Base-by-base conservation (phyloP, 2,797 vertebrate species). In the Sparus aurata region DNA sequence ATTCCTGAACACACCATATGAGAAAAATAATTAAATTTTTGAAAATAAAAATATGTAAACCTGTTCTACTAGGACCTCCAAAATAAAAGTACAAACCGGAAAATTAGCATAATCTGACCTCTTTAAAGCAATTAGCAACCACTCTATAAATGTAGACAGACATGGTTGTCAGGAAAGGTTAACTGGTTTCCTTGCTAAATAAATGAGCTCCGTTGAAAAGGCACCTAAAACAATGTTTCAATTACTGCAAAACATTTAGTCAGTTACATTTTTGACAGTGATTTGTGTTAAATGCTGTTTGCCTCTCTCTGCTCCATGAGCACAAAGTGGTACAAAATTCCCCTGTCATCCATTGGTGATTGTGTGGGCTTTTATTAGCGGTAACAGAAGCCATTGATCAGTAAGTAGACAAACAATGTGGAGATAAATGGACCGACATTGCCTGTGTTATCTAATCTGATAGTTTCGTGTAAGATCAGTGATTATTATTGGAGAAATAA, bases 401-500 rank as follows among this genome's bases (percentile, higher is more conserved):
- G 67, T 10, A 54, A 64, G 71, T 27, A 73, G 52, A 38, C 60
- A 62, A 72, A 80, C 41, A 53, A 47, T 27, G 61, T 57, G 65
- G 45, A 74, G 60, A 70, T 61, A 71, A 86, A 86, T 55, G 47
- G 68, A 43, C 77, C 4, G 20, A 7, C 38, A 41, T 5, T 20
- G 25, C 20, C 46, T 12, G 46, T 49, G 58, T 59, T 66, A 61
- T 71, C 64, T 74, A 61, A 69, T 83, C 43, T 57, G 67, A 73
- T 47, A 23, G 67, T 70, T 34, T 70, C 46, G 45, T 60, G 69
- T 17, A n/a, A 27, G 25, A 73, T 65, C 27, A 30, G 64, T 64
- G 71, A 82, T 82, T 73, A 52, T 41, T 67, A 77, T 52, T 55
- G 78, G 62, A 66, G 54, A 73, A 83, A 75, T 64, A 61, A 85